Conservation (phyloP, 2,113 vertebrate species). For the Prunella himalayana region DNA sequence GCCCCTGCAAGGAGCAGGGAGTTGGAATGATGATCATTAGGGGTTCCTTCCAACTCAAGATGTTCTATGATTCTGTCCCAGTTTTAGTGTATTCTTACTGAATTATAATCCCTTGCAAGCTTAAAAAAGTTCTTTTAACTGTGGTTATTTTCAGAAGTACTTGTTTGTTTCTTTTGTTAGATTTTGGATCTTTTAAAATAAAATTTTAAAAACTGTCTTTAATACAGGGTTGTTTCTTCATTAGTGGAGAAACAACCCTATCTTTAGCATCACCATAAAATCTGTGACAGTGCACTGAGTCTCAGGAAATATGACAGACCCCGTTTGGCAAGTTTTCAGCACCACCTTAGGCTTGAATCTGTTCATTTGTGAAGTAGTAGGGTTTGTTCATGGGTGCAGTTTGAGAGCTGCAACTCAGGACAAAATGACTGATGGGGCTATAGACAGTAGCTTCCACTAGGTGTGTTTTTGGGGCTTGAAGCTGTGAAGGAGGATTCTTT, state of each 20-base stretch:
- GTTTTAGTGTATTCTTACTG: neutral
- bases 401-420: neutral
- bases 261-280: neutral
- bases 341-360: neutral
- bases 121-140: neutral
- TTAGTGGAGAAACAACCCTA: neutral
- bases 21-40: neutral
- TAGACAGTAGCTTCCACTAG: neutral
- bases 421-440: neutral
- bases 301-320: neutral
- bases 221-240: neutral
- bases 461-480: neutral
- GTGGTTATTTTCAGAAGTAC: neutral
- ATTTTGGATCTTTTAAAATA: neutral
- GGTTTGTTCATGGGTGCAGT: neutral
- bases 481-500: neutral
- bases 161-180: neutral
- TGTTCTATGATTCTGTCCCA: neutral
- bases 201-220: neutral
- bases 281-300: neutral
- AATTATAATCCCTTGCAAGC: neutral
- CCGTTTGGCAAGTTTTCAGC: rapidly evolving
- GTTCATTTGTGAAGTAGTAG: neutral
- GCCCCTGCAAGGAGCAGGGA: neutral
- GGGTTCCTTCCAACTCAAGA: neutral